Conservation (phyloP, 2,113 vertebrate species). For the Arothron firmamentum region DNA sequence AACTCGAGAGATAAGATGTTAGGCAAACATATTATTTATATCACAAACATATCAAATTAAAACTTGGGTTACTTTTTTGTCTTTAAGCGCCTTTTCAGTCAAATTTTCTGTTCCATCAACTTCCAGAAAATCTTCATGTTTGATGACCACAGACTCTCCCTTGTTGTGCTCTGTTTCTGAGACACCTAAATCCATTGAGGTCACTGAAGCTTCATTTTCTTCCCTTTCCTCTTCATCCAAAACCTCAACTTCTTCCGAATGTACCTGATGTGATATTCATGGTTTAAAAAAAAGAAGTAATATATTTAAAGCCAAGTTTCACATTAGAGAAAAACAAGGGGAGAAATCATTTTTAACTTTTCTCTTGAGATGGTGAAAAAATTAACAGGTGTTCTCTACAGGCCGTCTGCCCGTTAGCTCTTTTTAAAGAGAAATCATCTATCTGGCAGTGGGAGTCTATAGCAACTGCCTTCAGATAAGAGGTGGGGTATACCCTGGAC, state of each 20-base stretch:
- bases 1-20: too few relatives aligned
- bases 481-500: too few relatives aligned
- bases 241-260: constrained; percentile 25
- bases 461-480: too few relatives aligned
- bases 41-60: background rate
- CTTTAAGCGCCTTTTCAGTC: constrained; percentile 51
- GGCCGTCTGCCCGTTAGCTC: too few relatives aligned
- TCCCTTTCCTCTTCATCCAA: constrained; percentile 15
- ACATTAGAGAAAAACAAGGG: background rate
- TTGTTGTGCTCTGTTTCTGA: constrained; percentile 30
- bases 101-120: constrained; percentile 25
- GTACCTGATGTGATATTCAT: background rate
- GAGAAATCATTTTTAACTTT: too few relatives aligned
- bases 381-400: too few relatives aligned
- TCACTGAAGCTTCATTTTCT: background rate
- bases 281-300: too few relatives aligned
- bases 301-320: background rate
- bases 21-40: too few relatives aligned
- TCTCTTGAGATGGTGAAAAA: too few relatives aligned
- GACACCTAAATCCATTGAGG: constrained; percentile 21
- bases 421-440: too few relatives aligned
- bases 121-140: constrained; percentile 60
- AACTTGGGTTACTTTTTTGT: constrained; percentile 61
- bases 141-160: constrained; percentile 11
- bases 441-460: too few relatives aligned